Evolutionary conservation across 2,113 vertebrate species (phyloP).

Genomic region (Thomomys bottae): DNA sequence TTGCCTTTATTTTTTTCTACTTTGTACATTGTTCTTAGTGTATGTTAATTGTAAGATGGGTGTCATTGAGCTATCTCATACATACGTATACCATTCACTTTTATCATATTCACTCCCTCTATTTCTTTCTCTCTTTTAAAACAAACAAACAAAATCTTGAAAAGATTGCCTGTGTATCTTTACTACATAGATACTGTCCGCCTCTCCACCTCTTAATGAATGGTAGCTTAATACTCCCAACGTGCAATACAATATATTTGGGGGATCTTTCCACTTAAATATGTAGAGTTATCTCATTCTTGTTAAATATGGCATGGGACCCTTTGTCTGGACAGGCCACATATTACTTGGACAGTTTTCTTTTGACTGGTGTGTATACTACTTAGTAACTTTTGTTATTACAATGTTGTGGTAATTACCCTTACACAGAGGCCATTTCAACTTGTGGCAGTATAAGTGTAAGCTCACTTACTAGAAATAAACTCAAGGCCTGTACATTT

Average conservation of each 20-base stretch:
- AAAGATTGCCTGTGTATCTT: too few species aligned
- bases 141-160: too few species aligned
- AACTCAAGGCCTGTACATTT: constrained; percentile 24
- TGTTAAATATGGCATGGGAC: neutral
- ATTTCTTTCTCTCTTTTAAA: too few species aligned
- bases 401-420: constrained; percentile 16
- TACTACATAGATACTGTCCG: neutral
- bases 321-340: neutral
- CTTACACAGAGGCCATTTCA: neutral
- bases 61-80: too few species aligned
- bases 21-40: too few species aligned
- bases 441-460: neutral
- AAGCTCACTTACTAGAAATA: constrained; percentile 25
- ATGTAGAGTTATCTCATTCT: neutral
- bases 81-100: too few species aligned
- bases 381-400: neutral
- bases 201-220: neutral
- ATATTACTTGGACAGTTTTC: constrained; percentile 33
- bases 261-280: neutral
- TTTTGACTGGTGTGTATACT: constrained; percentile 15
- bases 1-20: too few species aligned
- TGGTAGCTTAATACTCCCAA: neutral
- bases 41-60: too few species aligned
- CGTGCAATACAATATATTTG: neutral
- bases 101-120: too few species aligned